phyloP scores from a whole-genome alignment of 1,140 invertebrate genomes.

The Musca domestica region DNA sequence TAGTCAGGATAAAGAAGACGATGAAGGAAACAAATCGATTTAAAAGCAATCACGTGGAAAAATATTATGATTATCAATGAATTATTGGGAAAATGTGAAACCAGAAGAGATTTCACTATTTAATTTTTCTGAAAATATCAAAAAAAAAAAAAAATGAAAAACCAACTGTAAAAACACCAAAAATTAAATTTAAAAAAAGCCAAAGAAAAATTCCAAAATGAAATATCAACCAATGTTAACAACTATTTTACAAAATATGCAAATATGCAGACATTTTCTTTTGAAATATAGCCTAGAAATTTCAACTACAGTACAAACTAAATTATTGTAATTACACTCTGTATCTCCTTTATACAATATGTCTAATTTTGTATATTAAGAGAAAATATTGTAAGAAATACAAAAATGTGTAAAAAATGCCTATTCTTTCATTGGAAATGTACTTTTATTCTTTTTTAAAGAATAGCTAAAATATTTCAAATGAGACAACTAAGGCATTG shows the following conservation, averaged over 20 bases:
- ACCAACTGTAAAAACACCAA: neutral
- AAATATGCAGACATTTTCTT: too few relatives aligned
- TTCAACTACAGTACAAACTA: conserved; percentile 4
- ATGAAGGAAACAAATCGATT: conserved; percentile 1
- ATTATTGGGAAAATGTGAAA: too few relatives aligned
- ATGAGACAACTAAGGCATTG: conserved; percentile 49
- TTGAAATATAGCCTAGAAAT: too few relatives aligned
- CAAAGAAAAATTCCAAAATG: neutral
- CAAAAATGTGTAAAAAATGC: conserved; percentile 35
- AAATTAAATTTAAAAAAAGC: neutral
- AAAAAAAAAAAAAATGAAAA: neutral
- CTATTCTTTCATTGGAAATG: conserved; percentile 54
- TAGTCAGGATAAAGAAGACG: neutral
- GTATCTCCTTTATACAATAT: conserved; percentile 44
- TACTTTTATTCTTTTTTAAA: conserved; percentile 31
- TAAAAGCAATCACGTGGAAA: conserved; percentile 20
- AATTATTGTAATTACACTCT: conserved; percentile 52
- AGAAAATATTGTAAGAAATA: conserved; percentile 9
- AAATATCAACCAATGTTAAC: neutral
- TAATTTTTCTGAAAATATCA: too few relatives aligned
- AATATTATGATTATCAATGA: conserved; percentile 8
- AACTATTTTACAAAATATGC: neutral
- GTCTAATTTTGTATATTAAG: neutral
- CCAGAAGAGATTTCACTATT: too few relatives aligned
- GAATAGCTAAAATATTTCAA: conserved; percentile 41